These are phyloP conservation scores for Blastomussa wellsi DNA, from an alignment of 92 coral and sea anemone species.

Conservation along the genomic window DNA sequence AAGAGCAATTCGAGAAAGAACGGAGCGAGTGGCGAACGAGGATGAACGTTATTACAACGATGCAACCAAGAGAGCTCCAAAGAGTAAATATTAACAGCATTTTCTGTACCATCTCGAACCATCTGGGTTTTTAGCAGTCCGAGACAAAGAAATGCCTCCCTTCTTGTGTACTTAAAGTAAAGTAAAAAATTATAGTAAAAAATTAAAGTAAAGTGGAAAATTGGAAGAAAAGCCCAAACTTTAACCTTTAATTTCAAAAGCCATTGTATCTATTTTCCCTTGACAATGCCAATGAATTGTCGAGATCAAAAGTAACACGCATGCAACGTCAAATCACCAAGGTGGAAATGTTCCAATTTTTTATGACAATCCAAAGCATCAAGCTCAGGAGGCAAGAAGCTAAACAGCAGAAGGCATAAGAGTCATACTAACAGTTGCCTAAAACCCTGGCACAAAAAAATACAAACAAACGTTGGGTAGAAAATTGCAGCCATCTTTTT, in stretches of 20 bases:
- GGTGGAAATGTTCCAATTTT: neutral
- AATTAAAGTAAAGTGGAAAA: neutral
- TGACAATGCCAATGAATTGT: neutral
- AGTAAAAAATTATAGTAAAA: too few species aligned
- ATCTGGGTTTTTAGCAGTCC: neutral
- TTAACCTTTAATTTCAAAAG: neutral
- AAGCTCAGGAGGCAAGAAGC: neutral
- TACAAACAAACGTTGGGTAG: too few species aligned
- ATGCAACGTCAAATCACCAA: neutral
- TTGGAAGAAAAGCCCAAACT: neutral
- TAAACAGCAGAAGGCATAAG: neutral
- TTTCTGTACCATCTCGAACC: neutral
- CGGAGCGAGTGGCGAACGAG: slow-evolving; percentile 71
- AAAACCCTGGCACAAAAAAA: too few species aligned
- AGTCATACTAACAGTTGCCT: too few species aligned
- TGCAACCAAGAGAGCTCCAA: slow-evolving; percentile 25
- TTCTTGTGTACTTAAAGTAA: neutral
- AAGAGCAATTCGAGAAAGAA: slow-evolving; percentile 75
- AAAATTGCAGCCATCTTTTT: too few species aligned
- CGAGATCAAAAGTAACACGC: neutral
- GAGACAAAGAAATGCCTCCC: neutral
- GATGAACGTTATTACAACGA: slow-evolving; percentile 36
- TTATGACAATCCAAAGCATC: too few species aligned
- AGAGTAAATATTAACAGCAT: slow-evolving; percentile 1
- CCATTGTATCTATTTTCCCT: neutral